phyloP scores from a whole-genome alignment of 1,140 invertebrate genomes.

The Spodoptera frugiperda region DNA sequence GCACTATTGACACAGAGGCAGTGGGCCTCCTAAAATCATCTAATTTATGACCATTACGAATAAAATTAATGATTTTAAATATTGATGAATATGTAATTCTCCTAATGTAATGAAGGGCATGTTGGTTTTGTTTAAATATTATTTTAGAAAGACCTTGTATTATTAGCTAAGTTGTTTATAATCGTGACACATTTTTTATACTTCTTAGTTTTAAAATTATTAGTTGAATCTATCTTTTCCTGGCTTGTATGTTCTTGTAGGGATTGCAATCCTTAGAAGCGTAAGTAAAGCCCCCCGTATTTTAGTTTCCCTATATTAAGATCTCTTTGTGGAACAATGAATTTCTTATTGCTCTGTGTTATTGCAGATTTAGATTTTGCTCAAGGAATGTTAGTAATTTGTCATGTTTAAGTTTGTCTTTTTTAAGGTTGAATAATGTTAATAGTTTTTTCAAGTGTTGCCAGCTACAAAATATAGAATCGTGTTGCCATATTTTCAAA shows the following conservation, averaged over 20 bases:
- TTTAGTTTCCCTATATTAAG: conserved; percentile 55
- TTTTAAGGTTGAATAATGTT: conserved; percentile 57
- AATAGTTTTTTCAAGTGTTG: conserved; percentile 55
- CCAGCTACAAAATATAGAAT: conserved; percentile 45
- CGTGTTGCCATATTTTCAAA: conserved; percentile 55
- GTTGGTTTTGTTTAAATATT: conserved; percentile 28
- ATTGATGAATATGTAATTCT: conserved; percentile 29
- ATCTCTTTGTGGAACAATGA: conserved; percentile 68
- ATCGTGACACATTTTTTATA: conserved; percentile 60
- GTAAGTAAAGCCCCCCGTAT: conserved; percentile 54
- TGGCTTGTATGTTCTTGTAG: conserved; percentile 54
- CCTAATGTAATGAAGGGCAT: conserved; percentile 43
- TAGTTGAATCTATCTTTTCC: conserved; percentile 61
- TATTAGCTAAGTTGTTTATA: conserved; percentile 67
- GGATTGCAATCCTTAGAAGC: conserved; percentile 55
- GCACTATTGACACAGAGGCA: neutral
- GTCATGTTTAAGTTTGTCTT: conserved; percentile 56
- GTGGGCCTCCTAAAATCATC: neutral
- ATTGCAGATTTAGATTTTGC: conserved; percentile 59
- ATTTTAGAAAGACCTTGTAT: conserved; percentile 52
- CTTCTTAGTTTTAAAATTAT: conserved; percentile 63
- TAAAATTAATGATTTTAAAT: conserved; percentile 15
- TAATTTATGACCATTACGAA: neutral
- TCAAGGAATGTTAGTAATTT: conserved; percentile 71
- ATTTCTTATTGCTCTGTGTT: conserved; percentile 61